Conservation (phyloP, 2,113 vertebrate genomes). For the Pseudorasbora parva region DNA sequence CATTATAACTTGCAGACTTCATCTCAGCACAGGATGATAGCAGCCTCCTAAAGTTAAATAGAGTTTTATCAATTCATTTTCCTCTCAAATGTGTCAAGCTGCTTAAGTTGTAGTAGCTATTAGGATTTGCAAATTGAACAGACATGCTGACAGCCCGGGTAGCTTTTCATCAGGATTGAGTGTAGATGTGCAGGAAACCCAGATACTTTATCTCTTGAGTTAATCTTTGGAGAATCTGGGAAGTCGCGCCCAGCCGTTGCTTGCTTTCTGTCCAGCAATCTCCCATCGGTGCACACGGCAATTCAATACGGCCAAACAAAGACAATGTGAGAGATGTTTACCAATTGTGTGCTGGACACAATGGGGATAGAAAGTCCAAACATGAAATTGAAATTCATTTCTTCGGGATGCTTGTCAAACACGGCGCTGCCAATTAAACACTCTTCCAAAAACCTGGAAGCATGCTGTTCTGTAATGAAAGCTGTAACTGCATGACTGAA, state of each 20-base stretch:
- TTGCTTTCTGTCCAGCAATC: conserved; percentile 33
- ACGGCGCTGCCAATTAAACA: conserved; percentile 45
- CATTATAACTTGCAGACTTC: conserved; percentile 26
- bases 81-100: conserved; percentile 27
- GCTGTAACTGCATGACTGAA: conserved; percentile 16
- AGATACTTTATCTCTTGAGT: conserved; percentile 19
- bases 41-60: conserved; percentile 6
- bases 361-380: conserved; percentile 40
- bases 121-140: conserved; percentile 45
- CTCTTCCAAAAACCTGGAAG: conserved; percentile 23
- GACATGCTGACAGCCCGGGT: conserved; percentile 13
- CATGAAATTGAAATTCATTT: conserved; percentile 39
- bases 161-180: conserved; percentile 36
- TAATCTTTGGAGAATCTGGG: conserved; percentile 17
- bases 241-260: conserved; percentile 6
- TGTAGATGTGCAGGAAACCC: conserved; percentile 31
- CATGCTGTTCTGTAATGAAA: conserved; percentile 36
- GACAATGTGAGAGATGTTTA: conserved; percentile 38
- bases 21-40: conserved; percentile 16
- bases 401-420: conserved; percentile 32
- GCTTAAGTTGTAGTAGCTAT: conserved; percentile 23
- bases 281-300: neutral
- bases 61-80: conserved; percentile 40
- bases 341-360: conserved; percentile 38
- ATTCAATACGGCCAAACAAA: conserved; percentile 46